Percentiles rank a stretch among this genome's conserved stretches.
Conservation (phyloP, 1,140 invertebrate genomes). For the Zaprionus capensis region DNA sequence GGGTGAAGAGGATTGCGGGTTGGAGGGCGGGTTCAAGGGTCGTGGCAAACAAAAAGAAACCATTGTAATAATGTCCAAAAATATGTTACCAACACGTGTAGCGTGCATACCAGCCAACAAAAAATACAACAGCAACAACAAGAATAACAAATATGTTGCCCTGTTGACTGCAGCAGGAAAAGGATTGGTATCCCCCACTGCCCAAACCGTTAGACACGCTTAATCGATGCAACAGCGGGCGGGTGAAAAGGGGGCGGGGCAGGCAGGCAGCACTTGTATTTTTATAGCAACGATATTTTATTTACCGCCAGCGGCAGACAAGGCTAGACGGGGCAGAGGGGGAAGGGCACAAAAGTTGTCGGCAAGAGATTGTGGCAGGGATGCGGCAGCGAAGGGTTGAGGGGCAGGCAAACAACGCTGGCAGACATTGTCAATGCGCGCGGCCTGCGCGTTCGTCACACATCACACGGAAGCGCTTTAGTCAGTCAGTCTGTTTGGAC, state of each 20-base stretch:
- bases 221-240: constrained; percentile 69
- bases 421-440: constrained; percentile 72
- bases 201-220: constrained; percentile 58
- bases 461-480: constrained; percentile 51
- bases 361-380: neutral
- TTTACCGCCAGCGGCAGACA: constrained; percentile 67
- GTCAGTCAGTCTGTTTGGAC: constrained; percentile 15
- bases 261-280: constrained; percentile 49
- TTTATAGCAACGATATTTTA: constrained; percentile 76
- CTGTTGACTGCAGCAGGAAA: constrained; percentile 57
- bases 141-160: constrained; percentile 41
- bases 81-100: constrained; percentile 81
- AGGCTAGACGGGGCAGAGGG: neutral
- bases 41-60: constrained; percentile 49
- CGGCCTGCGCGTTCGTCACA: constrained; percentile 59
- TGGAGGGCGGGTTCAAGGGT: constrained; percentile 18
- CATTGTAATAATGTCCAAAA: constrained; percentile 83
- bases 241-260: neutral
- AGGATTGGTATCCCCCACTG: constrained; percentile 38
- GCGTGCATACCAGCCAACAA: constrained; percentile 52
- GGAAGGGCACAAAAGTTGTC: neutral
- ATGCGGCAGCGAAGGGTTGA: neutral
- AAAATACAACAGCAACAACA: constrained; percentile 40
- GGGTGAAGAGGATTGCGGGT: neutral
- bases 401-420: constrained; percentile 18